Percentiles rank a stretch among this genome's conserved stretches.
Conservation (phyloP, 1,140 invertebrate species). For the Nylanderia fulva region DNA sequence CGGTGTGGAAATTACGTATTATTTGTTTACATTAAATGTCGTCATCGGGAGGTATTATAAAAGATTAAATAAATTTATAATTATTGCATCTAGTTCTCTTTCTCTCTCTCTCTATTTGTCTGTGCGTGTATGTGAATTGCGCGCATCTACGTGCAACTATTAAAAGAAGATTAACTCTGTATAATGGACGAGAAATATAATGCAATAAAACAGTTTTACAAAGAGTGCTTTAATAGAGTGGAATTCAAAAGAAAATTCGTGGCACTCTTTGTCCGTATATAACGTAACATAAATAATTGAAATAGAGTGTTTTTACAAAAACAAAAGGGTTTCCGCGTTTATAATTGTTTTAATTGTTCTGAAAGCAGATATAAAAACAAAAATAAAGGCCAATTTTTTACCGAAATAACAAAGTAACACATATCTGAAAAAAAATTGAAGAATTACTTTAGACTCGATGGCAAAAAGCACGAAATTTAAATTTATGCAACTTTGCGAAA, state of each 20-base stretch:
- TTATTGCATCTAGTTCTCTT: background rate
- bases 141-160: background rate
- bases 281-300: background rate
- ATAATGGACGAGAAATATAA: slow-evolving; percentile 23
- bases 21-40: slow-evolving; percentile 19
- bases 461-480: too few relatives aligned
- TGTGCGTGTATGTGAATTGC: background rate
- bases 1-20: slow-evolving; percentile 29
- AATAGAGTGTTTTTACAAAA: background rate
- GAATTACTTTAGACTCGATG: too few relatives aligned
- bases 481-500: too few relatives aligned
- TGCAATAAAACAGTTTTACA: slow-evolving; percentile 6
- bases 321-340: background rate
- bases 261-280: background rate
- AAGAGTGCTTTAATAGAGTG: background rate
- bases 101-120: too few relatives aligned
- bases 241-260: background rate
- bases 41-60: slow-evolving; percentile 25
- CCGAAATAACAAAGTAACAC: background rate
- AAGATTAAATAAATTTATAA: slow-evolving; percentile 46
- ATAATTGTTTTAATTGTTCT: slow-evolving; percentile 12
- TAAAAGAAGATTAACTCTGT: slow-evolving; percentile 12
- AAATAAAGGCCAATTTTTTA: background rate
- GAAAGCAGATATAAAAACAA: background rate
- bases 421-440: too few relatives aligned